phyloP scores from a whole-genome alignment of 1,140 invertebrate species.

The Trachymyrmex cornetzi region DNA sequence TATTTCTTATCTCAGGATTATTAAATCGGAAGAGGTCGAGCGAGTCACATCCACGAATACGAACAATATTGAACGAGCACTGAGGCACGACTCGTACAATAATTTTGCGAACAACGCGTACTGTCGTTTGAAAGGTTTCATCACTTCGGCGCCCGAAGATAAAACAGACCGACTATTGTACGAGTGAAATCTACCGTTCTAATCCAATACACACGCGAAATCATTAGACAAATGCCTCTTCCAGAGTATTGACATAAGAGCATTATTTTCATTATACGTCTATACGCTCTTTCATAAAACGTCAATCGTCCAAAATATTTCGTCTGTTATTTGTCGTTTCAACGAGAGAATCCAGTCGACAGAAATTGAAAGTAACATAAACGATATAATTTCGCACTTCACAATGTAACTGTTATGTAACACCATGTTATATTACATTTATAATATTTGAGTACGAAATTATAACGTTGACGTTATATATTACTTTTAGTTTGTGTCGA shows the following conservation, averaged over 20 bases:
- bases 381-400: no score
- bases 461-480: no score
- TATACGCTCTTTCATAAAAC: not conserved
- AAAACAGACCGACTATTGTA: constrained; percentile 39
- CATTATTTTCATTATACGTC: not conserved
- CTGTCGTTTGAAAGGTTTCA: not conserved
- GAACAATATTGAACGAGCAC: constrained; percentile 7
- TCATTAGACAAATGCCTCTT: constrained; percentile 1
- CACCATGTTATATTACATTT: no score
- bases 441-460: no score
- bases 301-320: not conserved
- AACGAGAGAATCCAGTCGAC: not conserved
- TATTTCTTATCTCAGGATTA: constrained; percentile 58
- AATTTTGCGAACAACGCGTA: constrained; percentile 22
- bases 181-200: constrained; percentile 15
- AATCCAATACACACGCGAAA: not conserved
- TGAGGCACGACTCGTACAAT: constrained; percentile 9
- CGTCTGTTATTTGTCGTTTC: no score
- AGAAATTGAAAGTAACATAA: no score
- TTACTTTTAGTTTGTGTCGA: no score
- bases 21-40: constrained; percentile 54
- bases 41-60: constrained; percentile 26
- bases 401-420: no score
- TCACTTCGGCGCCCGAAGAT: not conserved
- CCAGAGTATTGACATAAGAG: not conserved